Conservation (phyloP, 2,797 vertebrate species). For the Chrosomus eos region DNA sequence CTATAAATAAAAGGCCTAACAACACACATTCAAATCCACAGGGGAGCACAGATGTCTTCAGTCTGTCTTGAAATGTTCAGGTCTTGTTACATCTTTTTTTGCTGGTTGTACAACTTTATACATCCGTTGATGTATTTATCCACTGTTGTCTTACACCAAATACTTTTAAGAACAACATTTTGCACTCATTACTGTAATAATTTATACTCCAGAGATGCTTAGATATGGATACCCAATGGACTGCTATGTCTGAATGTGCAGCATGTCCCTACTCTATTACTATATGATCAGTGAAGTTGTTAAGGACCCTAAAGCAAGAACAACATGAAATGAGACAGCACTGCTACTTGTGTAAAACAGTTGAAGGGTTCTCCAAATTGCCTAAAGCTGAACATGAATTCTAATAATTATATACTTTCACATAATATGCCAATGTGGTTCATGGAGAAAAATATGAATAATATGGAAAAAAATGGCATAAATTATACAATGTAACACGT, state of each 20-base stretch:
- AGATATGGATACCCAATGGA: slow-evolving; percentile 66
- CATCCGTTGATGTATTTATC: slow-evolving; percentile 58
- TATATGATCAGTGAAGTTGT: slow-evolving; percentile 56
- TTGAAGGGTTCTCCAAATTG: neutral
- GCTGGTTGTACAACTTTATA: slow-evolving; percentile 44
- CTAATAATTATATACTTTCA: neutral
- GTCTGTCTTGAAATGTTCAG: slow-evolving; percentile 73
- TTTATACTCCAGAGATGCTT: slow-evolving; percentile 62
- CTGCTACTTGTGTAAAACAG: neutral
- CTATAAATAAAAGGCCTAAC: slow-evolving; percentile 85
- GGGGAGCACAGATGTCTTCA: slow-evolving; percentile 80
- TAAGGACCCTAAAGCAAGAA: slow-evolving; percentile 2
- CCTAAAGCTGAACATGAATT: neutral
- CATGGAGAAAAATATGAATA: neutral
- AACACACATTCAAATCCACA: slow-evolving; percentile 79
- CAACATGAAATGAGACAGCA: neutral
- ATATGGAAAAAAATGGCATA: neutral
- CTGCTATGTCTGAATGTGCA: slow-evolving; percentile 57
- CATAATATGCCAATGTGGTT: neutral
- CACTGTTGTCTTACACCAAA: slow-evolving; percentile 46
- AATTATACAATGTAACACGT: neutral
- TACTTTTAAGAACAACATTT: slow-evolving; percentile 50
- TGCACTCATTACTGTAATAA: slow-evolving; percentile 64
- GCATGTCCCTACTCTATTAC: slow-evolving; percentile 48
- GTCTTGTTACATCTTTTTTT: slow-evolving; percentile 73